Evolutionary conservation across 2,888 invertebrate species (phyloP).

Genomic region (Stenotaenia linearis): DNA sequence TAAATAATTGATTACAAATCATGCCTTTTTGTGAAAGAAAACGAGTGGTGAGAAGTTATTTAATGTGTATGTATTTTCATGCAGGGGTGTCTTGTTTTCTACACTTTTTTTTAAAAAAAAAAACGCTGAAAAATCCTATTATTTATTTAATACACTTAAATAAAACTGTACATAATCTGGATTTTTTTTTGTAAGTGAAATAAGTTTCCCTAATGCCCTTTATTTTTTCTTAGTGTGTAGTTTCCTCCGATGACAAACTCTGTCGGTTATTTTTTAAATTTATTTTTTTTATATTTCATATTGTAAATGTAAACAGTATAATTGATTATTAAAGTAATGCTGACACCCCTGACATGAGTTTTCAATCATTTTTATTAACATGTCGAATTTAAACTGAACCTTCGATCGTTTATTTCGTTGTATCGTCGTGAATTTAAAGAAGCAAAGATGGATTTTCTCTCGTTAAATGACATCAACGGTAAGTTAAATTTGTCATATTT

Average conservation of each 20-base stretch:
- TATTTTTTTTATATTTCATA: not conserved
- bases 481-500: too few relatives aligned
- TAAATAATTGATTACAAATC: conserved; percentile 5
- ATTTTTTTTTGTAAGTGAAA: not conserved
- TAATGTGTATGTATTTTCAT: conserved; percentile 6
- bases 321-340: not conserved
- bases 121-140: not conserved
- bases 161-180: not conserved
- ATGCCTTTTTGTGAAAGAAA: conserved; percentile 15
- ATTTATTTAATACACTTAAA: not conserved
- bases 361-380: not conserved
- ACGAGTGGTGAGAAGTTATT: conserved; percentile 7
- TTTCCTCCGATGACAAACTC: not conserved
- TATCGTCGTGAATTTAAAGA: too few relatives aligned
- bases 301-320: not conserved
- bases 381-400: not conserved
- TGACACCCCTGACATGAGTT: not conserved
- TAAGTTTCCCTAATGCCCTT: not conserved
- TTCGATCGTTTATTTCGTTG: not conserved
- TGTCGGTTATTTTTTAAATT: not conserved
- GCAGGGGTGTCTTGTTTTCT: conserved; percentile 13
- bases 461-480: too few relatives aligned
- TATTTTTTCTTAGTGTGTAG: not conserved
- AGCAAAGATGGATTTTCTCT: too few relatives aligned
- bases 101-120: not conserved